Conservation (phyloP, 2,888 invertebrate genomes). For the Ypsolopha scabrella region DNA sequence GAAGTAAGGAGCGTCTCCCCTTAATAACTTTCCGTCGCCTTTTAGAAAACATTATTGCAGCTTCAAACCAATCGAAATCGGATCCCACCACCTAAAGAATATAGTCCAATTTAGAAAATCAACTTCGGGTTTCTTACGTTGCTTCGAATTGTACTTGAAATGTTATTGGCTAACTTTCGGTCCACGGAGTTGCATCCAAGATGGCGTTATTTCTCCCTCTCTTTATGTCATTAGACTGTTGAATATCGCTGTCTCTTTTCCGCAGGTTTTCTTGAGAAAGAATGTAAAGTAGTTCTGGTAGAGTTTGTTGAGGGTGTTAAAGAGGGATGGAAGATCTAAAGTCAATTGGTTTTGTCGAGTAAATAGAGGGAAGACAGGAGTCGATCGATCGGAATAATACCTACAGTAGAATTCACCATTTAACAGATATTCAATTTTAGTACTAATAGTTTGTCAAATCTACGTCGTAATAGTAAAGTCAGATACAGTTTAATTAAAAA, state of each 20-base stretch:
- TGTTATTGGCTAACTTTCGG: constrained; percentile 66
- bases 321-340: constrained; percentile 31
- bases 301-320: constrained; percentile 44
- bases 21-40: background rate
- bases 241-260: constrained; percentile 23
- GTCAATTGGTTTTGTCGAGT: constrained; percentile 50
- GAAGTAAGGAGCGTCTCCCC: background rate
- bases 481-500: background rate
- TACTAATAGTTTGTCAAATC: too few relatives aligned
- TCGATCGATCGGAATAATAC: constrained; percentile 29
- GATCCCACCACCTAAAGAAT: constrained; percentile 13
- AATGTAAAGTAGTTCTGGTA: constrained; percentile 45
- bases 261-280: constrained; percentile 55
- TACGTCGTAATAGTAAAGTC: background rate
- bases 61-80: constrained; percentile 3
- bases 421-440: too few relatives aligned
- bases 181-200: constrained; percentile 65
- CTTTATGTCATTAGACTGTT: constrained; percentile 21
- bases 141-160: constrained; percentile 26
- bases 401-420: background rate
- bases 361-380: constrained; percentile 37
- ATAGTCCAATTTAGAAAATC: constrained; percentile 33
- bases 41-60: constrained; percentile 1
- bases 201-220: constrained; percentile 49
- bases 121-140: constrained; percentile 28